These are phyloP conservation scores for Phyllotreta cruciferae DNA, from an alignment of 2,888 invertebrate genomes.

Conservation along the genomic window DNA sequence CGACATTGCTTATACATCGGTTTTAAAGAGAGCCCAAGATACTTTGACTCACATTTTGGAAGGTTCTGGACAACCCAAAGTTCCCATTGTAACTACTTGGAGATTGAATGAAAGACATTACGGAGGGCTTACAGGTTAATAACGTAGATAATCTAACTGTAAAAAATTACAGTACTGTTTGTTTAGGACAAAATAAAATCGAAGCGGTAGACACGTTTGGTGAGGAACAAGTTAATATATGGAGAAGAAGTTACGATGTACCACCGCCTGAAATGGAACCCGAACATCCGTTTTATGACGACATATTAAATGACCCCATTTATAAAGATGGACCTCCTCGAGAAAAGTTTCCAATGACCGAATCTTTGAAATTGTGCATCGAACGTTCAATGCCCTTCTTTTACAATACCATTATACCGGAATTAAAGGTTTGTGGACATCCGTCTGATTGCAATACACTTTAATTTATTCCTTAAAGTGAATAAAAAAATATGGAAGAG, in stretches of 20 bases:
- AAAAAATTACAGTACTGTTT: background rate
- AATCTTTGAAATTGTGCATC: constrained; percentile 83
- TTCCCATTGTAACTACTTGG: constrained; percentile 79
- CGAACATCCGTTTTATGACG: constrained; percentile 76
- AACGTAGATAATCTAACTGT: background rate
- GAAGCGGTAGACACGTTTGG: constrained; percentile 87
- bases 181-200: constrained; percentile 72
- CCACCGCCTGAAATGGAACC: constrained; percentile 83
- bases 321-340: constrained; percentile 74
- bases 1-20: constrained; percentile 83
- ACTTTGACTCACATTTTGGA: constrained; percentile 74
- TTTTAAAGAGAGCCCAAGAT: constrained; percentile 77
- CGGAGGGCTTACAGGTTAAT: constrained; percentile 78
- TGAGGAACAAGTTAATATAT: constrained; percentile 77
- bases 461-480: too few species aligned
- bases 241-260: constrained; percentile 84
- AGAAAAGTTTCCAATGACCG: constrained; percentile 81
- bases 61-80: constrained; percentile 70
- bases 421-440: constrained; percentile 65
- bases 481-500: too few species aligned
- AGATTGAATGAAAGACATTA: constrained; percentile 88
- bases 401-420: constrained; percentile 82
- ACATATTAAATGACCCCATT: constrained; percentile 77
- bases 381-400: constrained; percentile 85
- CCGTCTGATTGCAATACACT: background rate